Percentiles rank a stretch among this genome's conserved stretches.
Conservation (phyloP, 2,113 vertebrate genomes). For the Felis chaus region DNA sequence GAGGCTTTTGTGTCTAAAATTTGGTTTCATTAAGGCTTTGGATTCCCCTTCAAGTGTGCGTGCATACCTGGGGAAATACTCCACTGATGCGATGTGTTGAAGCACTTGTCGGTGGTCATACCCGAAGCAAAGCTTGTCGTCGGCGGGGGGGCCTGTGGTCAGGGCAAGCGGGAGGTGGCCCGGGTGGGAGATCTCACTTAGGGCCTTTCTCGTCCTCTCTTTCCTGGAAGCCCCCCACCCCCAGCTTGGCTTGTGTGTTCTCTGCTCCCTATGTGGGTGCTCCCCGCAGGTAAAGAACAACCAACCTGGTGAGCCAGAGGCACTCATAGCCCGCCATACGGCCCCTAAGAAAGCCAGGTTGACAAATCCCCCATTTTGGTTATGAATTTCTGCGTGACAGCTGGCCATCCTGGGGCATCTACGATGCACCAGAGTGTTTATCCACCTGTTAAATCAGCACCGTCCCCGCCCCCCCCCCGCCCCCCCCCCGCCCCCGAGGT, state of each 20-base stretch:
- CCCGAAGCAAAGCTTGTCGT: no score
- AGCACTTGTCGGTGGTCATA: not conserved
- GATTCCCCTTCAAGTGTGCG: no score
- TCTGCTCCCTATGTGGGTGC: not conserved
- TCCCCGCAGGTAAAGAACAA: no score
- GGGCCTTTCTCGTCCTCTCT: no score
- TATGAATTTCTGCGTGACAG: not conserved
- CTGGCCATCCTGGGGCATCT: not conserved
- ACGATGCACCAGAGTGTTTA: not conserved
- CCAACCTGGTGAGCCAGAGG: not conserved
- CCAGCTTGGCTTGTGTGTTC: accelerated
- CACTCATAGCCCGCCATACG: accelerated
- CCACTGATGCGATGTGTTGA: not conserved
- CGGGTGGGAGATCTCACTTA: not conserved
- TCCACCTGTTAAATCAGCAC: no score
- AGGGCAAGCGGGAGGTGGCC: no score
- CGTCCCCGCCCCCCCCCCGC: no score
- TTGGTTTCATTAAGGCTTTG: no score
- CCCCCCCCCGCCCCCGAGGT: no score
- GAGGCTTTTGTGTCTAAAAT: not conserved
- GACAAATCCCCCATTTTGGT: accelerated
- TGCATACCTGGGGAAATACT: accelerated
- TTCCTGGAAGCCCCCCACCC: not conserved
- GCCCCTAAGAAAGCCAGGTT: no score
- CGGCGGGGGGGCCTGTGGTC: accelerated